Evolutionary conservation across 2,888 invertebrate species (phyloP), one percentile per base, ranked within the genome.

Genomic region (Microctonus aethiopoides): DNA sequence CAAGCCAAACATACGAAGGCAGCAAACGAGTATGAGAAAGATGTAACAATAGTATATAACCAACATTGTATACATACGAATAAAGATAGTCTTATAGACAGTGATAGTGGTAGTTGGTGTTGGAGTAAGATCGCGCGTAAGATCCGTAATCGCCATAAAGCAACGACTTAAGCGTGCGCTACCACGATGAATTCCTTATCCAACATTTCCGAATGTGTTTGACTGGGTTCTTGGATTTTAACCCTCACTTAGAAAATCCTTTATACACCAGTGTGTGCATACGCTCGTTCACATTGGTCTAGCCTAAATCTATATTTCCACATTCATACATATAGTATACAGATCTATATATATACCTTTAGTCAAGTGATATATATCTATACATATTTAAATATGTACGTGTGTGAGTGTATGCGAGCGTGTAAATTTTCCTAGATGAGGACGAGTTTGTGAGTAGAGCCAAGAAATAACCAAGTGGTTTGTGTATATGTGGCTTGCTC

Each of bases 221-320:
- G 74, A 76, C 74, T 74, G 72, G 72, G 69, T 63, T 69, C 60
- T 57, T 20, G 39, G 39, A 39, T 20, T n/a, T 7, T 16, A n/a
- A 32, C 59, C 56, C 29, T 16, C 22, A 13, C 34, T 36, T 26
- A 7, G 4, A 2, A 1, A 34, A 20, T 34, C 22, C 74, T 68
- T 67, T 57, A 24, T 67, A 34, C 52, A 69, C 59, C 46, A 29
- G 41, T 60, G 52, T 51, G 52, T 26, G 10, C 22, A 46, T 29
- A 32, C 29, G 46, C 54, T 54, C 57, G 24, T 34, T 67, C n/a
- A 13, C 64, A n/a, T 46, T 46, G 16, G 54, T 78, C 79, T 77
- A 79, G 82, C 83, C 83, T 83, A 83, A 84, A 84, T 83, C 84
- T 84, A 84, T 84, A 84, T 83, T 83, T 82, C 83, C 77, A 78